Evolutionary conservation across 2,888 invertebrate genomes (phyloP), one percentile per base, ranked within the genome.

Genomic region (Amiota communis): DNA sequence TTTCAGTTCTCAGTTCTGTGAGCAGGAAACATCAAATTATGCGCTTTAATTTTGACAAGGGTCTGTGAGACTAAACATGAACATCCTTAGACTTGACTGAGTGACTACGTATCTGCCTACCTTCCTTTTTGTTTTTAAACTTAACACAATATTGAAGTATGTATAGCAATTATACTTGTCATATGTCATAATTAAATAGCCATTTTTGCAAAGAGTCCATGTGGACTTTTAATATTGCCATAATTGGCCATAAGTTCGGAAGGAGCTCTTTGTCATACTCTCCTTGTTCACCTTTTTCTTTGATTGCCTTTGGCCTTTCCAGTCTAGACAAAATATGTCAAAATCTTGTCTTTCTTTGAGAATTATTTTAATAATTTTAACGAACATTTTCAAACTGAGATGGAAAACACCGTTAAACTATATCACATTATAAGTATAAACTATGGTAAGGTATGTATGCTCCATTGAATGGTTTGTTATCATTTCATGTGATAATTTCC

Each of bases 111-210:
- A 6, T n/a, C 15, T 53, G 3, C 53, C 53, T 53, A 10, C 53
- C 13, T 13, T 53, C 36, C 36, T 36, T 36, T 36, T 36, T 36
- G 4, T 36, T 23, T 36, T 6, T 6, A 36, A 36, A 36, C 36
- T 36, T 36, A 59, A 59, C 8, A 59, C 9, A 20, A 59, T 59
- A 59, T 59, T 51, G 23, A 68, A 68, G 53, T 20, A n/a, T 23
- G 53, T 20, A n/a, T 23, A 68, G 13, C 67, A 68, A 68, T 68
- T 68, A 68, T 68, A 53, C 51, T 53, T 81, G 75, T 83, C 83
- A 85, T 73, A 78, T 83, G 85, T 83, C 83, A 83, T 83, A 83
- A 83, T 83, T 83, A 83, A 80, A 83, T 77, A 74, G 70, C 36
- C 20, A 49, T 72, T 75, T 65, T 75, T 68, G 6, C 36, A 12